Conservation (phyloP, 2,113 vertebrate species). For the Laticauda laticaudata region DNA sequence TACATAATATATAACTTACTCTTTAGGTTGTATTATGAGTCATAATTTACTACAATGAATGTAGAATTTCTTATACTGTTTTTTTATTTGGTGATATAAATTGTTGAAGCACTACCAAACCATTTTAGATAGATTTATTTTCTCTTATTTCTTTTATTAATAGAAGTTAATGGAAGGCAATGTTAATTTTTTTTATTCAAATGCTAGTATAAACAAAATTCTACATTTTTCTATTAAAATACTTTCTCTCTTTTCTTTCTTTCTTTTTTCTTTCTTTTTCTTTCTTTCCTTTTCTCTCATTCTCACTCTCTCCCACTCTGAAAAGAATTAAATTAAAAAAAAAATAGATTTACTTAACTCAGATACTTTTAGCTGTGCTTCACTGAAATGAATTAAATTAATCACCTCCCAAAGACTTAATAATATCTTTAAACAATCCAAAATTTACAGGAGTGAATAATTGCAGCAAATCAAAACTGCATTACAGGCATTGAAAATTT, state of each 20-base stretch:
- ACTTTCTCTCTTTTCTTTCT: neutral
- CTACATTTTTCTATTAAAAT: neutral
- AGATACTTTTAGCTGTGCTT: constrained; percentile 23
- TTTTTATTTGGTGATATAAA: neutral
- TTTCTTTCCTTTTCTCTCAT: neutral
- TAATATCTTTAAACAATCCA: constrained; percentile 23
- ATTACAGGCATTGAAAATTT: constrained; percentile 39
- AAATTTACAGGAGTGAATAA: constrained; percentile 35
- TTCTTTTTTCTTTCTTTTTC: neutral
- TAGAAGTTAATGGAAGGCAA: neutral
- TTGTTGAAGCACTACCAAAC: constrained; percentile 9
- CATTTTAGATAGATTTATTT: neutral
- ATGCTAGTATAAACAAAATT: constrained; percentile 12
- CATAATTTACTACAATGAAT: neutral
- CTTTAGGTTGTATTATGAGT: neutral
- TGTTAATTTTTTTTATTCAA: neutral
- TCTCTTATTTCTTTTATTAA: constrained; percentile 1
- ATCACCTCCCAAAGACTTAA: constrained; percentile 4
- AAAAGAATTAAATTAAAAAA: constrained; percentile 5
- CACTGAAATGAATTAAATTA: constrained; percentile 18
- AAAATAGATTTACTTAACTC: constrained; percentile 11
- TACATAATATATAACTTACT: neutral
- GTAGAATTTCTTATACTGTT: neutral
- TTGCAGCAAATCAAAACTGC: constrained; percentile 11
- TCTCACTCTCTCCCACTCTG: neutral